These are phyloP conservation scores for Pungitius pungitius DNA, from an alignment of 2,113 vertebrate genomes.

Conservation along the genomic window DNA sequence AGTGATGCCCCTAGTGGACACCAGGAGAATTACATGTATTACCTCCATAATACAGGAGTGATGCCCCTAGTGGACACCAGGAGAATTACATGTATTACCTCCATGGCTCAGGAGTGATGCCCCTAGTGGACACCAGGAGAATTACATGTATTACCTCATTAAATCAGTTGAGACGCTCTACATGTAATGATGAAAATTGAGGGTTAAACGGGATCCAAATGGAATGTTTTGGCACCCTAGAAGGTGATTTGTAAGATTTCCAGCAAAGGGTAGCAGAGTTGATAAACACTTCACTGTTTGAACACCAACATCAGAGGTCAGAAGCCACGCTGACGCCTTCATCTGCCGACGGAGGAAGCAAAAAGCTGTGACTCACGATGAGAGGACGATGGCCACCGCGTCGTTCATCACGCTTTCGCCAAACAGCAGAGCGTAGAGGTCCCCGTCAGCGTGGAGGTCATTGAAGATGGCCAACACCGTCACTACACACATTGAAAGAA, in stretches of 20 bases:
- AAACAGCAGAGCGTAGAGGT: slow-evolving; percentile 97
- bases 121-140: too few relatives aligned
- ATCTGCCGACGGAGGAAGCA: not conserved
- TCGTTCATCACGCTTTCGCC: slow-evolving; percentile 98
- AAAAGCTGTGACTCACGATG: slow-evolving; percentile 87
- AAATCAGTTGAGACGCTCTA: too few relatives aligned
- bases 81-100: too few relatives aligned
- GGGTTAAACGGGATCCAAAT: too few relatives aligned
- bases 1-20: too few relatives aligned
- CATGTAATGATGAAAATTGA: too few relatives aligned
- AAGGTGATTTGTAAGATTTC: not conserved
- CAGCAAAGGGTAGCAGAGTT: slow-evolving; percentile 68
- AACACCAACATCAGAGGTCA: slow-evolving; percentile 27
- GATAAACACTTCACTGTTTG: too few relatives aligned
- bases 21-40: too few relatives aligned
- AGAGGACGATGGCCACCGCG: slow-evolving; percentile 95
- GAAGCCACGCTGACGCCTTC: not conserved
- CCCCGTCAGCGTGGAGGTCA: slow-evolving; percentile 94
- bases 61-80: too few relatives aligned
- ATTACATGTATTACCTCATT: too few relatives aligned
- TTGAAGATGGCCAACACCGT: slow-evolving; percentile 98
- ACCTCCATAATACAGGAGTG: too few relatives aligned
- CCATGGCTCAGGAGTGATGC: too few relatives aligned
- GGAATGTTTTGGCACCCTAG: not conserved
- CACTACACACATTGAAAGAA: slow-evolving; percentile 75